These are phyloP conservation scores for Malurus leucopterus DNA, from an alignment of 2,797 vertebrate genomes.

Conservation along the genomic window DNA sequence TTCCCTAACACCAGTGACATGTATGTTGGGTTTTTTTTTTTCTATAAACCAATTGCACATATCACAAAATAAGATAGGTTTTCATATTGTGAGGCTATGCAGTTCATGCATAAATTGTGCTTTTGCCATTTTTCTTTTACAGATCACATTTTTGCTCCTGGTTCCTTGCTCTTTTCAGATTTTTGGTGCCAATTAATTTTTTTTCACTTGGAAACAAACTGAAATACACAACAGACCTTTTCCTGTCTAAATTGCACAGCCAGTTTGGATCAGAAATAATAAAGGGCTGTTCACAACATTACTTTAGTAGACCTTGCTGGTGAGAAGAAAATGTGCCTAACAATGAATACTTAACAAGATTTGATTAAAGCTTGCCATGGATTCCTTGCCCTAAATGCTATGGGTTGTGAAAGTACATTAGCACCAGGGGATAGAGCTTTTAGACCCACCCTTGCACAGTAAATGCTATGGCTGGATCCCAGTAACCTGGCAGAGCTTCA, in stretches of 20 bases:
- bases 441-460: neutral
- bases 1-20: neutral
- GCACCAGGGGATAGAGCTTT: neutral
- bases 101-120: neutral
- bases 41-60: neutral
- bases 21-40: neutral
- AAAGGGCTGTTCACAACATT: neutral
- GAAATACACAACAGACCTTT: neutral
- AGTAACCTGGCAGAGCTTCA: neutral
- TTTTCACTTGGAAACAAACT: neutral
- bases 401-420: neutral
- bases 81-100: neutral
- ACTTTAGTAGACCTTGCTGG: neutral
- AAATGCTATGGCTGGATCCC: neutral
- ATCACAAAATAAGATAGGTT: neutral
- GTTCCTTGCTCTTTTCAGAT: neutral
- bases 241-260: neutral
- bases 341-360: neutral
- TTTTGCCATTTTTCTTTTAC: neutral
- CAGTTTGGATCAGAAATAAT: neutral
- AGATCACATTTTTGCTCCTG: neutral
- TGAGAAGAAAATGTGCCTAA: neutral
- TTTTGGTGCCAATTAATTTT: neutral
- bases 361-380: neutral
- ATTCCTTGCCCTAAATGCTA: neutral